Percentiles rank a stretch among this genome's conserved stretches.
These are phyloP conservation scores for Bradynema listronoti DNA, from an alignment of 1,140 invertebrate genomes.

Conservation along the genomic window DNA sequence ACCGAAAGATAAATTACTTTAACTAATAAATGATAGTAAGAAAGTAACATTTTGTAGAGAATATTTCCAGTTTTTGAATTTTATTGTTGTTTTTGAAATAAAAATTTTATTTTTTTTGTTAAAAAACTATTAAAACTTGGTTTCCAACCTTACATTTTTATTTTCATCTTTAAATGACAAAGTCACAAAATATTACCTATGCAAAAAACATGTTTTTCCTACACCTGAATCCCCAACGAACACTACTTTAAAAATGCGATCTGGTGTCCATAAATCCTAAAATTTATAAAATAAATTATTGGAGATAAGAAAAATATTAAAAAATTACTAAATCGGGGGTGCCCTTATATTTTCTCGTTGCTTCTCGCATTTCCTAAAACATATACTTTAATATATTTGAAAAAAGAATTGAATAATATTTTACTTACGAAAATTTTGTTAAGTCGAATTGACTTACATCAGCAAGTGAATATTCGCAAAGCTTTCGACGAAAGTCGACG, in stretches of 20 bases:
- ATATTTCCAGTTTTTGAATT: too few relatives aligned
- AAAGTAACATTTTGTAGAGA: too few relatives aligned
- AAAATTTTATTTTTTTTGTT: too few relatives aligned
- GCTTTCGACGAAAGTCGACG: slow-evolving; percentile 8
- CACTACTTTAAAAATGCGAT: slow-evolving; percentile 64
- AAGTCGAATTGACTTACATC: slow-evolving; percentile 18
- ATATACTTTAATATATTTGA: neutral
- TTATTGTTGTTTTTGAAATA: too few relatives aligned
- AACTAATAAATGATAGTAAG: too few relatives aligned
- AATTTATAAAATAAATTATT: slow-evolving; percentile 24
- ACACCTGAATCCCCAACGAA: slow-evolving; percentile 65
- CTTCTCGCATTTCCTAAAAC: slow-evolving; percentile 29
- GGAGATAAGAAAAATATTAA: neutral
- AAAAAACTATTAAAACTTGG: too few relatives aligned
- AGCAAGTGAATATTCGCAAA: slow-evolving; percentile 25
- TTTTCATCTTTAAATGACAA: too few relatives aligned
- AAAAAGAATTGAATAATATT: slow-evolving; percentile 1
- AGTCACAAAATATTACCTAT: too few relatives aligned
- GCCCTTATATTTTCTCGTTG: slow-evolving; percentile 11
- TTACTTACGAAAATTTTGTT: neutral
- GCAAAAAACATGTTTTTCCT: slow-evolving; percentile 65
- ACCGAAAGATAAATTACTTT: too few relatives aligned
- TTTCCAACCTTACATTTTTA: too few relatives aligned
- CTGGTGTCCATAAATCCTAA: slow-evolving; percentile 50
- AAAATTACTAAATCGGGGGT: slow-evolving; percentile 12